Base-by-base conservation (phyloP, 2,888 invertebrate species). In the Campoletis raptor region DNA sequence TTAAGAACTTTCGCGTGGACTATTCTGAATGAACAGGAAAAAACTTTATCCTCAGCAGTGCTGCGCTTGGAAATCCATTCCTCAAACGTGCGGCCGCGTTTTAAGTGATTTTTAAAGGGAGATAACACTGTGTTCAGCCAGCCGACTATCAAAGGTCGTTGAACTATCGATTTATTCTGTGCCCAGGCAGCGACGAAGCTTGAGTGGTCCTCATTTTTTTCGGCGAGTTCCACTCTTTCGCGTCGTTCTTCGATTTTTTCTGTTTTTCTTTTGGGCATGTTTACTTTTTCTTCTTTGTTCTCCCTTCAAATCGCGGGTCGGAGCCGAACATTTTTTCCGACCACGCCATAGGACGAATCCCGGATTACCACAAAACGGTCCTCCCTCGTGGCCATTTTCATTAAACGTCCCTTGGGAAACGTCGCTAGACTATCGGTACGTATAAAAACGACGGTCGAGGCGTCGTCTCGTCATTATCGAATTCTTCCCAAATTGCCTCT, bases 121-220 rank as follows among this genome's bases (percentile, higher is more conserved):
- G 81, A 81, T 67, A 81, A 81, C 74, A 67, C 73, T 30, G 73
- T 24, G 54, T 80, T 83, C 64, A 64, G 69, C 42, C 48, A 76
- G 61, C 36, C 48, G 36, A 48, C 48, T 80, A 80, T 80, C 80
- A 64, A 70, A 74, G 85, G 85, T 83, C 76, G 72, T 83, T 86
- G 80, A 80, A 80, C 85, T 86, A 86, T 86, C 80, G 85, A 86
- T 83, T 86, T 72, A 83, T 80, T 80, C 54, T 12, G 30, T 30
- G 54, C 64, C 83, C 74, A 83, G 80, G 77, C 61, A 24, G 61
- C 57, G 61, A 72, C 54, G 64, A 64, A 76, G 76, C 66, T 77
- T 80, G 72, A 76, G 76, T 42, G 54, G 37, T 36, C 69, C 45
- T 61, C 42, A 70, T 70, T 30, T 85, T 85, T 78, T 61, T 61